Conservation (phyloP, 2,888 invertebrate genomes). For the Parthenolecanium corni region DNA sequence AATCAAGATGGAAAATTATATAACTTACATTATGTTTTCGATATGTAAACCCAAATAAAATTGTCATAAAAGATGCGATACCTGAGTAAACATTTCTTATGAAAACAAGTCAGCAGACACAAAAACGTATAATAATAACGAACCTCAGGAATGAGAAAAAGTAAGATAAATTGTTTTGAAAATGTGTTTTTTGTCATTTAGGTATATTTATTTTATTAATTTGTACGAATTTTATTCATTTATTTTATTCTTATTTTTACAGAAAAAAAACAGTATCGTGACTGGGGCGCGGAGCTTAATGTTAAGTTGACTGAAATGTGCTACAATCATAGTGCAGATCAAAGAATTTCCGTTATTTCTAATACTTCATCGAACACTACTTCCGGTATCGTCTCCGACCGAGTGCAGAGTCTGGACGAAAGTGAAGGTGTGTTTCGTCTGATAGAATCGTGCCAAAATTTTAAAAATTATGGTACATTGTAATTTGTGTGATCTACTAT, state of each 20-base stretch:
- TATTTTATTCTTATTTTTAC: slow-evolving; percentile 32
- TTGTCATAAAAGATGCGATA: too few species aligned
- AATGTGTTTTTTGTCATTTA: too few species aligned
- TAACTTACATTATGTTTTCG: too few species aligned
- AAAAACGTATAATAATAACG: too few species aligned
- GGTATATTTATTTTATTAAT: background rate
- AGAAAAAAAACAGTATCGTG: slow-evolving; percentile 52
- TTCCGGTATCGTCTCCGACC: slow-evolving; percentile 90
- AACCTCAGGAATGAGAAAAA: too few species aligned
- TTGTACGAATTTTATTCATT: background rate
- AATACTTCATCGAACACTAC: slow-evolving; percentile 94
- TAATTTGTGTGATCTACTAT: background rate
- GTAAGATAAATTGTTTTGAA: too few species aligned
- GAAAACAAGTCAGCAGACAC: too few species aligned
- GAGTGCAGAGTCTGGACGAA: slow-evolving; percentile 89
- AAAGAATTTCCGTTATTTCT: slow-evolving; percentile 79
- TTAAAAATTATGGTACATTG: too few species aligned
- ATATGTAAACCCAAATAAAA: too few species aligned
- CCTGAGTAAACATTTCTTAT: too few species aligned
- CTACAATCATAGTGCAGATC: slow-evolving; percentile 45
- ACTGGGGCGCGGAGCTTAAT: slow-evolving; percentile 41
- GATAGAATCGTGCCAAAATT: background rate
- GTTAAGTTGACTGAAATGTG: slow-evolving; percentile 30
- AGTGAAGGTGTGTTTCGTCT: slow-evolving; percentile 43
- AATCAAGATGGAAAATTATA: too few species aligned